Evolutionary conservation across 1,140 invertebrate species (phyloP).

Genomic region (Megalopta genalis): DNA sequence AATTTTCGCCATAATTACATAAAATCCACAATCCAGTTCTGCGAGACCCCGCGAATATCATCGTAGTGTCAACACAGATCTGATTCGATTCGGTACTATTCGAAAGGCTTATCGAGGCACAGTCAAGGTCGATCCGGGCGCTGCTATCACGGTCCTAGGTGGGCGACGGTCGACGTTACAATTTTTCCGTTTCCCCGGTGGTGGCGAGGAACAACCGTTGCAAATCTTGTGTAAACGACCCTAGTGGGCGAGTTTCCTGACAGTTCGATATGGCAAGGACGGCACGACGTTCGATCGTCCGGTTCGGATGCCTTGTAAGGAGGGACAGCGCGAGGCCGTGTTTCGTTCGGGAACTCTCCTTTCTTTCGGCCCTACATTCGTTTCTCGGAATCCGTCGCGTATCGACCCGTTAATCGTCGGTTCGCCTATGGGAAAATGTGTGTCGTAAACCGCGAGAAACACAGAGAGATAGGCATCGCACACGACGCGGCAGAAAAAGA

Average conservation of each 20-base stretch:
- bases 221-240: constrained; percentile 23
- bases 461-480: not conserved
- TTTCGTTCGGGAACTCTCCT: constrained; percentile 65
- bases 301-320: constrained; percentile 69
- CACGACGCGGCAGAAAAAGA: constrained; percentile 1
- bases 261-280: constrained; percentile 57
- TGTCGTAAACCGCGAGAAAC: constrained; percentile 34
- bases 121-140: too few species aligned
- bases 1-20: too few species aligned
- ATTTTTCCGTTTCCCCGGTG: not conserved
- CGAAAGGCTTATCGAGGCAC: too few species aligned
- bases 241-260: constrained; percentile 50
- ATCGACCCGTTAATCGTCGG: constrained; percentile 28
- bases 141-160: not conserved
- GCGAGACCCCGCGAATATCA: too few species aligned
- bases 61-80: too few species aligned
- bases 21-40: too few species aligned
- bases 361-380: constrained; percentile 59
- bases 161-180: not conserved
- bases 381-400: constrained; percentile 46
- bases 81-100: too few species aligned
- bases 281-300: constrained; percentile 48
- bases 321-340: constrained; percentile 65
- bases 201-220: not conserved
- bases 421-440: constrained; percentile 49